Percentiles rank a stretch among this genome's conserved stretches.
These are phyloP conservation scores for Camelus dromedarius DNA, from an alignment of 2,113 vertebrate genomes.

Conservation along the genomic window DNA sequence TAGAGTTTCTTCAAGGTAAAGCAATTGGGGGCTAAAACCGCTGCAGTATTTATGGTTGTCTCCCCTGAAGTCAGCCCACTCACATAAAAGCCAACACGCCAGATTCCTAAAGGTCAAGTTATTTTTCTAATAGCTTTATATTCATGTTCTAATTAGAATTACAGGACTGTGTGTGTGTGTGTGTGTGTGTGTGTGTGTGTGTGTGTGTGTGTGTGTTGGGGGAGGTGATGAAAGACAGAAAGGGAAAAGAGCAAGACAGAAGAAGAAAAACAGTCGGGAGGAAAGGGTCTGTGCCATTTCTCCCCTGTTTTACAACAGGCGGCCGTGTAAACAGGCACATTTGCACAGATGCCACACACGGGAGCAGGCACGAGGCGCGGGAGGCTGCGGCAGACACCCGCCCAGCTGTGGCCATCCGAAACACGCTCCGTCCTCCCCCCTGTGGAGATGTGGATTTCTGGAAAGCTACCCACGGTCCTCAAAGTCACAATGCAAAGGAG, in stretches of 20 bases:
- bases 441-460: constrained; percentile 81
- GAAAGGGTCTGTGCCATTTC: constrained; percentile 12
- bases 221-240: constrained; percentile 44
- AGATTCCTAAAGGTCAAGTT: constrained; percentile 76
- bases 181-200: background rate
- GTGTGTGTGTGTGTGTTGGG: background rate
- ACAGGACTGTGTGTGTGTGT: background rate
- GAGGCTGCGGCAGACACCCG: constrained; percentile 69
- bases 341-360: background rate
- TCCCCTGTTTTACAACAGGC: constrained; percentile 52
- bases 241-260: background rate
- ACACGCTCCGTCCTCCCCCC: constrained; percentile 74
- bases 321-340: background rate
- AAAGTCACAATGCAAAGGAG: constrained; percentile 81
- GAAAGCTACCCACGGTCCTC: constrained; percentile 81
- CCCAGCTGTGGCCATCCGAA: constrained; percentile 79
- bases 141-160: constrained; percentile 6
- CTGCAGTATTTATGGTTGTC: constrained; percentile 44
- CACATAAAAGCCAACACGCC: constrained; percentile 73
- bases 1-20: constrained; percentile 80
- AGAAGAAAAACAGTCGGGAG: background rate
- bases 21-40: constrained; percentile 42
- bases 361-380: background rate
- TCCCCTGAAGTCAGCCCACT: constrained; percentile 75
- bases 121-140: constrained; percentile 54